These are phyloP conservation scores for Acrocephalus arundinaceus DNA, from an alignment of 2,113 vertebrate species.

Conservation along the genomic window DNA sequence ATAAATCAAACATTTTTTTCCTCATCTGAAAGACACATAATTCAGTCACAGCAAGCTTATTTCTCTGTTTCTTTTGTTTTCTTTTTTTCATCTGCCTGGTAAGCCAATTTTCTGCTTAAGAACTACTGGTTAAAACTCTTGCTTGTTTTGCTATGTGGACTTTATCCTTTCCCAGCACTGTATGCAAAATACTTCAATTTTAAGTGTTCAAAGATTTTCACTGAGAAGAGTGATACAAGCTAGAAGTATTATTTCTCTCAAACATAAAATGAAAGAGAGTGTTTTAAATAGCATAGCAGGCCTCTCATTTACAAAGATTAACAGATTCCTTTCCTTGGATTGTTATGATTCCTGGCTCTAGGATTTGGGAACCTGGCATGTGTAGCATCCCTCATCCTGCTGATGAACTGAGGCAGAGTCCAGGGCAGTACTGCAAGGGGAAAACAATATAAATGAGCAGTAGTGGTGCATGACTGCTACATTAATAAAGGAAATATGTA, in stretches of 20 bases:
- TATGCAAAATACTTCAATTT: conserved; percentile 76
- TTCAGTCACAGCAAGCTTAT: conserved; percentile 90
- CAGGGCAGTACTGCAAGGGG: neutral
- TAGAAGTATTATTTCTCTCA: conserved; percentile 10
- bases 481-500: neutral
- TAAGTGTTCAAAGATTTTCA: conserved; percentile 74
- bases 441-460: neutral
- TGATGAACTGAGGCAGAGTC: neutral
- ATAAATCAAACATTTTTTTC: conserved; percentile 82
- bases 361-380: neutral
- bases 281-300: neutral
- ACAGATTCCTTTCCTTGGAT: conserved; percentile 11
- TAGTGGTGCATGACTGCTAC: neutral
- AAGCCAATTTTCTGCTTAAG: conserved; percentile 98
- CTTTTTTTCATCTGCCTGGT: conserved; percentile 83
- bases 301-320: neutral
- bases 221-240: neutral
- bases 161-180: conserved; percentile 82
- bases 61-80: conserved; percentile 89
- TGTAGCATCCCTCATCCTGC: neutral
- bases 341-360: neutral
- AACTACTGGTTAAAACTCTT: conserved; percentile 84
- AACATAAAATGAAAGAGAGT: neutral
- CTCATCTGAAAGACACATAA: conserved; percentile 79
- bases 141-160: conserved; percentile 84